Percentiles rank a stretch among this genome's conserved stretches.
Conservation (phyloP, 2,797 vertebrate species). For the Melanotaenia parkinsoni region DNA sequence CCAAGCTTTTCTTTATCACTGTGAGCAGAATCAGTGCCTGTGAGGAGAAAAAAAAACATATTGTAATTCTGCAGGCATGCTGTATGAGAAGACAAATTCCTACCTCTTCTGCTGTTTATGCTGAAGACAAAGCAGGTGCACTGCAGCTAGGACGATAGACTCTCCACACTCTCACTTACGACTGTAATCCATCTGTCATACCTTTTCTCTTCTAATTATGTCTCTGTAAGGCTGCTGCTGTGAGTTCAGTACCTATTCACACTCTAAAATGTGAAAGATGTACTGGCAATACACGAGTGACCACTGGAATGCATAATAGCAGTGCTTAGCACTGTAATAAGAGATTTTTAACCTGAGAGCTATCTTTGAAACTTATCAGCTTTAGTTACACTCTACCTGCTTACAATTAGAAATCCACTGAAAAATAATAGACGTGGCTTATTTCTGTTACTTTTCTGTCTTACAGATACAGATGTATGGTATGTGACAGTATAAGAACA, state of each 20-base stretch:
- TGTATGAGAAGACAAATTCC: conserved; percentile 57
- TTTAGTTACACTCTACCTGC: conserved; percentile 11
- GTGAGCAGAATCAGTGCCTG: conserved; percentile 39
- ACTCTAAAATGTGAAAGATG: conserved; percentile 65
- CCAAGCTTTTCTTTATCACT: conserved; percentile 46
- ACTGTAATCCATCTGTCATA: conserved; percentile 81
- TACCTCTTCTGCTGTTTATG: conserved; percentile 65
- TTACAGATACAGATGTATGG: conserved; percentile 43
- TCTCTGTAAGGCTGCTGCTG: conserved; percentile 65
- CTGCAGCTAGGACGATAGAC: conserved; percentile 60
- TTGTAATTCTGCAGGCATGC: conserved; percentile 64
- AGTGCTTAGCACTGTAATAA: conserved; percentile 31
- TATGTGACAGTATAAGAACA: conserved; percentile 57
- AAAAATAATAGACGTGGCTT: background rate
- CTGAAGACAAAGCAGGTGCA: conserved; percentile 73
- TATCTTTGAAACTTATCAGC: conserved; percentile 20
- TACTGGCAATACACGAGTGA: conserved; percentile 69
- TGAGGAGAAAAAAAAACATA: conserved; percentile 4
- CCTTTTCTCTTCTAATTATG: conserved; percentile 75
- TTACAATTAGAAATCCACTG: conserved; percentile 19
- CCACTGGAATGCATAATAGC: conserved; percentile 61
- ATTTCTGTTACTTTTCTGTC: conserved; percentile 18
- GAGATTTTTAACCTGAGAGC: conserved; percentile 24
- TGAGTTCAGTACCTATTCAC: conserved; percentile 53
- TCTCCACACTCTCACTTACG: conserved; percentile 72